These are phyloP conservation scores for Phrynocephalus forsythii DNA, from an alignment of 2,797 vertebrate genomes.

Conservation along the genomic window DNA sequence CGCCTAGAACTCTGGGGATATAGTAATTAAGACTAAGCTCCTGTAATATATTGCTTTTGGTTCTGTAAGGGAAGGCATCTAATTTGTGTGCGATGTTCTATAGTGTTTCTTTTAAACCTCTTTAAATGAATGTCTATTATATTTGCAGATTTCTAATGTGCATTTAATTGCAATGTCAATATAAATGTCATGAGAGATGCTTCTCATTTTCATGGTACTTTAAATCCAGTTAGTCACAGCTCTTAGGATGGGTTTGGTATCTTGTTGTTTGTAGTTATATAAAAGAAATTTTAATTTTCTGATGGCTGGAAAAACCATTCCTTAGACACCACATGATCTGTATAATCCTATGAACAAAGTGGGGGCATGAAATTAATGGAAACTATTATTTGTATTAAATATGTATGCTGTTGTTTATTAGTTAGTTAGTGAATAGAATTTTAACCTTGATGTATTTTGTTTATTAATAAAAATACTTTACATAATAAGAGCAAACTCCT, in stretches of 20 bases:
- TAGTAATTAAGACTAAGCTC: background rate
- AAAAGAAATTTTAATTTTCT: slow-evolving; percentile 17
- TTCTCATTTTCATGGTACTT: slow-evolving; percentile 54
- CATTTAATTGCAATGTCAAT: slow-evolving; percentile 69
- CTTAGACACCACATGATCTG: slow-evolving; percentile 16
- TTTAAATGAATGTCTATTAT: slow-evolving; percentile 56
- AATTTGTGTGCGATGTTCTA: slow-evolving; percentile 57
- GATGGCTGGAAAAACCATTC: slow-evolving; percentile 24
- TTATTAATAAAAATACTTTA: background rate
- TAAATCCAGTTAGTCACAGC: slow-evolving; percentile 60
- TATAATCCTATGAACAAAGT: slow-evolving; percentile 12
- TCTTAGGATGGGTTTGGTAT: slow-evolving; percentile 44
- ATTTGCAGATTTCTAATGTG: slow-evolving; percentile 66
- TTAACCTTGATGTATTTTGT: background rate
- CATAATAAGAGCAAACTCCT: background rate
- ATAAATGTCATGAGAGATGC: slow-evolving; percentile 65
- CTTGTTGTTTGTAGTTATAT: slow-evolving; percentile 45
- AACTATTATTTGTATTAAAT: background rate
- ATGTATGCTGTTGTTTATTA: background rate
- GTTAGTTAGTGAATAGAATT: too few relatives aligned
- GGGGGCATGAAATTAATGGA: slow-evolving; percentile 1
- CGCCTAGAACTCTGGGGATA: background rate
- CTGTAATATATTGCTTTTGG: slow-evolving; percentile 16
- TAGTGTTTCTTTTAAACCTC: slow-evolving; percentile 47
- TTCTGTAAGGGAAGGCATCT: slow-evolving; percentile 41